Base-by-base conservation (phyloP, 1,140 invertebrate genomes). In the Brachionus rotundiformis region DNA sequence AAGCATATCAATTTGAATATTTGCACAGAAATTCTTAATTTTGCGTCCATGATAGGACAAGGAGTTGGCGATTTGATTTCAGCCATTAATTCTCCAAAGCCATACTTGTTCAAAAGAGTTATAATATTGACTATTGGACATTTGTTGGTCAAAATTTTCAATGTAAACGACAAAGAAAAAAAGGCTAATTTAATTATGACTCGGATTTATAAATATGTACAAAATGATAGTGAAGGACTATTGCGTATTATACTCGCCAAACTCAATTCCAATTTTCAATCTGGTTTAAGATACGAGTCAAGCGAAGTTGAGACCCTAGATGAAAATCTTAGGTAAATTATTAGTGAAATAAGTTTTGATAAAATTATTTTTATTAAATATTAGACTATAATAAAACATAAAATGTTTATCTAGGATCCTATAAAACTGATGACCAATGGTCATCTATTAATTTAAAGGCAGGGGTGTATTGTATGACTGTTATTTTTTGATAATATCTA, bases 91-190 rank as follows among this genome's bases (percentile, higher is more conserved):
- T 31, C 63, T 13, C n/a, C 25, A 68, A 68, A 7, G 31, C 27
- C n/a, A n/a, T n/a, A 16, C 29, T 68, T 68, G 16, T 19, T 13
- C 29, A 68, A 68, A 68, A 31, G 31, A 68, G 29, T 68, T 1
- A 3, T 68, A 8, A 33, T 33, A 19, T 31, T 68, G 29, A 68
- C 29, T 1, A 68, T 68, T 33, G 63, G 63, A 7, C 29, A 33
- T 33, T 33, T 68, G 27, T 3, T 68, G 27, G 6, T 68, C 3
- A 68, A 68, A 5, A 1, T 68, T 2, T 68, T 68, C 29, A 68
- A 68, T 33, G 36, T 68, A 33, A 29, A 68, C 6, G 63, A 68
- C 7, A 68, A 33, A 68, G 63, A 68, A 33, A 68, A 68, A 68
- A 68, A 8, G 36, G 63, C 29, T 11, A 68, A 68, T 19, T 39